phyloP scores from a whole-genome alignment of 2,888 invertebrate genomes.

The Venusia cambrica region DNA sequence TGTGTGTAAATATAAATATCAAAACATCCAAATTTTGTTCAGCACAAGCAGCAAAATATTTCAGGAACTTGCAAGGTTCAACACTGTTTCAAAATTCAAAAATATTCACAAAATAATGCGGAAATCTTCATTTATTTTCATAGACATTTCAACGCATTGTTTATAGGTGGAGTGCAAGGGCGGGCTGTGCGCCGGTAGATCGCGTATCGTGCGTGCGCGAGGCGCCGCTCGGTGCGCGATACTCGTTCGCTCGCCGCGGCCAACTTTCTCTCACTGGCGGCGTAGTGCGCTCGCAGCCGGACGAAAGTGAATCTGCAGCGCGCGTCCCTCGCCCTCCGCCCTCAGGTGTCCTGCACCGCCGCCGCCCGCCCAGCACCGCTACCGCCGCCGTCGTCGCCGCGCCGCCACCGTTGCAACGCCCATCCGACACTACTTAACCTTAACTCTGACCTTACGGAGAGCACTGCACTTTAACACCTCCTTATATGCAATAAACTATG shows the following conservation, averaged over 20 bases:
- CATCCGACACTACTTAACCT: slow-evolving; percentile 67
- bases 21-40: slow-evolving; percentile 28
- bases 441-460: slow-evolving; percentile 75
- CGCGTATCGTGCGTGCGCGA: slow-evolving; percentile 65
- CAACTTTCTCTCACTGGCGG: slow-evolving; percentile 81
- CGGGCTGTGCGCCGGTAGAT: slow-evolving; percentile 43
- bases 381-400: slow-evolving; percentile 46
- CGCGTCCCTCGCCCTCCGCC: slow-evolving; percentile 51
- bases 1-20: slow-evolving; percentile 18
- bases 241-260: slow-evolving; percentile 78
- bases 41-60: slow-evolving; percentile 17
- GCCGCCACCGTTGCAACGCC: slow-evolving; percentile 55
- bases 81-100: slow-evolving; percentile 36
- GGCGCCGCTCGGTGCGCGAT: slow-evolving; percentile 71
- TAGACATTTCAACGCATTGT: slow-evolving; percentile 53
- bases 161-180: slow-evolving; percentile 53
- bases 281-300: slow-evolving; percentile 69
- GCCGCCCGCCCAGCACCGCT: slow-evolving; percentile 53
- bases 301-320: slow-evolving; percentile 81
- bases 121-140: slow-evolving; percentile 46
- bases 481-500: slow-evolving; percentile 25
- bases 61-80: slow-evolving; percentile 16
- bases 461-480: slow-evolving; percentile 58
- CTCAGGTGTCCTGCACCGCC: slow-evolving; percentile 60
- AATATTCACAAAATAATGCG: slow-evolving; percentile 42